Conservation (phyloP, 2,113 vertebrate genomes). For the Pteropus alecto region DNA sequence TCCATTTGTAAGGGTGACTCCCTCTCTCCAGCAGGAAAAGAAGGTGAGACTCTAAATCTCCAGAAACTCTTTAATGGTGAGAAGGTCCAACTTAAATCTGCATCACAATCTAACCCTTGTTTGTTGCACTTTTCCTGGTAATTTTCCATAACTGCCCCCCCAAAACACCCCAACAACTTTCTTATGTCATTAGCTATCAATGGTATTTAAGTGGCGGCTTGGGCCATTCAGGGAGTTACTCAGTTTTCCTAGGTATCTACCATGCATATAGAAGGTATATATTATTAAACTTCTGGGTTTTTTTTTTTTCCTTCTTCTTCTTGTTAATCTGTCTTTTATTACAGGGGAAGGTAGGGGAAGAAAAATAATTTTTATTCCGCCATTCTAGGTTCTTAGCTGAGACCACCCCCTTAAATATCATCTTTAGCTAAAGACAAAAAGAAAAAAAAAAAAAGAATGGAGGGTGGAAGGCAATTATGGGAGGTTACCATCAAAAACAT, state of each 20-base stretch:
- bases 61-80: neutral
- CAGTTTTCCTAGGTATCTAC: neutral
- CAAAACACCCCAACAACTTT: neutral
- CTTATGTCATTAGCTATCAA: neutral
- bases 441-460: neutral
- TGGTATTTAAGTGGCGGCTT: neutral
- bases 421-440: neutral
- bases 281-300: neutral
- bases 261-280: neutral
- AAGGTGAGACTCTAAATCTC: neutral
- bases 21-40: neutral
- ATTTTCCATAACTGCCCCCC: neutral
- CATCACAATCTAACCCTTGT: neutral
- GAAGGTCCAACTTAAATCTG: neutral
- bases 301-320: constrained; percentile 16
- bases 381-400: neutral
- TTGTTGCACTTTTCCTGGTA: neutral
- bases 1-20: neutral
- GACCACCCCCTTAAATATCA: neutral
- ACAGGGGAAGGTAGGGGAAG: neutral
- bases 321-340: neutral
- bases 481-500: neutral
- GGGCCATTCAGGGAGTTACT: neutral
- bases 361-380: neutral
- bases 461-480: neutral